A percentile compares a stretch with the other conserved stretches of the same genome.
These are phyloP conservation scores for Platycnemis pennipes DNA, from an alignment of 2,888 invertebrate genomes.

Conservation along the genomic window DNA sequence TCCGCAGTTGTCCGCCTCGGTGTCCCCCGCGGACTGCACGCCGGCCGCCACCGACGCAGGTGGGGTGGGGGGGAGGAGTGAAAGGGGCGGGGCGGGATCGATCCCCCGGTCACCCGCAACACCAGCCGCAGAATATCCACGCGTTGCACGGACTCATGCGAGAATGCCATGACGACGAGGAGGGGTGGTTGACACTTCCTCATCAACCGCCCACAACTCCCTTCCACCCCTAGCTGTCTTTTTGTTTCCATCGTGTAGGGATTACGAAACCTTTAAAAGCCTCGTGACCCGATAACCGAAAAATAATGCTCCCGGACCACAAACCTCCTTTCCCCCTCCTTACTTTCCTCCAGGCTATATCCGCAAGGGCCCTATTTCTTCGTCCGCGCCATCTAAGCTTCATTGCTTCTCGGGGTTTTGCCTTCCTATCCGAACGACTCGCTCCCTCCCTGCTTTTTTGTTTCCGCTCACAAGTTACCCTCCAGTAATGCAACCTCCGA, in stretches of 20 bases:
- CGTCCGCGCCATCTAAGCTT: neutral
- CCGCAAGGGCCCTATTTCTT: neutral
- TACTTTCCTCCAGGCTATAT: neutral
- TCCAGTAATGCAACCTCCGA: neutral
- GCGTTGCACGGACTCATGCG: neutral
- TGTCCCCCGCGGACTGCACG: neutral
- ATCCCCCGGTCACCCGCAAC: neutral
- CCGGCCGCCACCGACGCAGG: neutral
- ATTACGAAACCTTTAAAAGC: neutral
- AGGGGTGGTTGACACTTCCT: no score
- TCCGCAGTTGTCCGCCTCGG: neutral
- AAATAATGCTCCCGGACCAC: neutral
- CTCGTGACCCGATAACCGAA: neutral
- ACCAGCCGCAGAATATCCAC: neutral
- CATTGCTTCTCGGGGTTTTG: no score
- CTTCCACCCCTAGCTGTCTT: no score
- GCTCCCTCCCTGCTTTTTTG: neutral
- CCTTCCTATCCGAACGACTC: neutral
- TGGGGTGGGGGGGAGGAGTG: neutral
- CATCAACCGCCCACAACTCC: no score
- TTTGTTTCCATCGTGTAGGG: no score
- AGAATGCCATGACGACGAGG: no score
- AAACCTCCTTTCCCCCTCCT: neutral
- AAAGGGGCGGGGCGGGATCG: neutral
- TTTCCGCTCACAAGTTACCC: neutral